These are phyloP conservation scores for Magallana ariakensis DNA, from an alignment of 1,140 invertebrate species.

Conservation along the genomic window DNA sequence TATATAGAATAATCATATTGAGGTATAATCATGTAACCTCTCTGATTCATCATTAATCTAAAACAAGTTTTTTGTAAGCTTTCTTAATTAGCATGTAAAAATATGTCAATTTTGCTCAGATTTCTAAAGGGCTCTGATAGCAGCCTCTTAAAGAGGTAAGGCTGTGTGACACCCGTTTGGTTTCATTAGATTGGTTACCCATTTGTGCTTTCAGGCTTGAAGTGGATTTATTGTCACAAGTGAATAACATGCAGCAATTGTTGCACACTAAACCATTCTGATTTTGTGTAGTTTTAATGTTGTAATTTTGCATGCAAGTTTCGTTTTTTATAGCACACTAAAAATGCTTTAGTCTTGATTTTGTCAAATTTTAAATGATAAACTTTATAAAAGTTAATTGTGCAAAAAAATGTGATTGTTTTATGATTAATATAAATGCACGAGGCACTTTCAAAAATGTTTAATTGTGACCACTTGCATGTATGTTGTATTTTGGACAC, in stretches of 20 bases:
- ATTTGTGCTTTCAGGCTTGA: background rate
- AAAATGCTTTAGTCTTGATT: background rate
- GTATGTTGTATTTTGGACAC: background rate
- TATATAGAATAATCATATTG: no score
- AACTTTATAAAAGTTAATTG: no score
- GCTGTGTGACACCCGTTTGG: background rate
- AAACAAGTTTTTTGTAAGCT: no score
- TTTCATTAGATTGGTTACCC: background rate
- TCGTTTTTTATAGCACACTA: background rate
- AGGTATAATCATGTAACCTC: no score
- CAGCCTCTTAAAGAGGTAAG: slow-evolving; percentile 20
- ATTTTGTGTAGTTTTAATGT: background rate
- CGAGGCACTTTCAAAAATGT: no score
- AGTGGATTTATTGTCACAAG: background rate
- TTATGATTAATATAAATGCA: no score
- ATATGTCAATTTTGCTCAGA: slow-evolving; percentile 23
- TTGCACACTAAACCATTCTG: background rate
- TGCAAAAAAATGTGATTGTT: no score
- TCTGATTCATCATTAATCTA: no score
- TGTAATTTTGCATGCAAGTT: background rate
- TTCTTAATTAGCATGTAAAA: background rate
- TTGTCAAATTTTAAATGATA: no score
- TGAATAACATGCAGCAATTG: background rate
- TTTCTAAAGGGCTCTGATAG: slow-evolving; percentile 32
- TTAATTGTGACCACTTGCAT: background rate